Conservation (phyloP, 2,797 vertebrate species). For the Crenichthys baileyi region DNA sequence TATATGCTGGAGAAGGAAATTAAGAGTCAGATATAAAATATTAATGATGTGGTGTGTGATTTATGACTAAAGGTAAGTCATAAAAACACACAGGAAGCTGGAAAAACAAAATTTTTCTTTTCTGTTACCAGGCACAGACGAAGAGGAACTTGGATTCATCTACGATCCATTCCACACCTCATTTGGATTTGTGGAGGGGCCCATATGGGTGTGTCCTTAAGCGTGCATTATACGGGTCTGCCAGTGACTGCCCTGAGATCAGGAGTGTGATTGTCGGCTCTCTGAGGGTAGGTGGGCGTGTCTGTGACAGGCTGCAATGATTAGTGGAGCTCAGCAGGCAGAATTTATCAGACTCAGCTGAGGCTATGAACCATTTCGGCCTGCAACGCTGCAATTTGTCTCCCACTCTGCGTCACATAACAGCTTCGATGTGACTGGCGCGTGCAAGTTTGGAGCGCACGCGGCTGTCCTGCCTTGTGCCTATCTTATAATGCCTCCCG, state of each 20-base stretch:
- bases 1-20: constrained; percentile 42
- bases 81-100: constrained; percentile 21
- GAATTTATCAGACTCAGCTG: constrained; percentile 79
- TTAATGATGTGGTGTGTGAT: constrained; percentile 57
- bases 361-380: constrained; percentile 71
- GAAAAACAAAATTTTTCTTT: constrained; percentile 23
- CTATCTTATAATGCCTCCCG: constrained; percentile 4
- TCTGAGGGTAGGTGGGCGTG: constrained; percentile 68
- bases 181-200: constrained; percentile 24
- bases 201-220: constrained; percentile 30
- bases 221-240: constrained; percentile 37
- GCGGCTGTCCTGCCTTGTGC: constrained; percentile 6
- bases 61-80: constrained; percentile 35
- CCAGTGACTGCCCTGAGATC: constrained; percentile 56
- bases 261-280: constrained; percentile 42
- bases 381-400: constrained; percentile 77
- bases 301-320: constrained; percentile 73
- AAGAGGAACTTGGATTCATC: constrained; percentile 26
- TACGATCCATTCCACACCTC: constrained; percentile 35
- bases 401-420: constrained; percentile 56
- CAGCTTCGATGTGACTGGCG: constrained; percentile 38
- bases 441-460: constrained; percentile 30
- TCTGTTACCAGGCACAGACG: constrained; percentile 42
- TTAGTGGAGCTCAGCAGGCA: constrained; percentile 77
- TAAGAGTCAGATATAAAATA: constrained; percentile 61